phyloP scores from a whole-genome alignment of 2,797 vertebrate species.

The Coregonus sp. region DNA sequence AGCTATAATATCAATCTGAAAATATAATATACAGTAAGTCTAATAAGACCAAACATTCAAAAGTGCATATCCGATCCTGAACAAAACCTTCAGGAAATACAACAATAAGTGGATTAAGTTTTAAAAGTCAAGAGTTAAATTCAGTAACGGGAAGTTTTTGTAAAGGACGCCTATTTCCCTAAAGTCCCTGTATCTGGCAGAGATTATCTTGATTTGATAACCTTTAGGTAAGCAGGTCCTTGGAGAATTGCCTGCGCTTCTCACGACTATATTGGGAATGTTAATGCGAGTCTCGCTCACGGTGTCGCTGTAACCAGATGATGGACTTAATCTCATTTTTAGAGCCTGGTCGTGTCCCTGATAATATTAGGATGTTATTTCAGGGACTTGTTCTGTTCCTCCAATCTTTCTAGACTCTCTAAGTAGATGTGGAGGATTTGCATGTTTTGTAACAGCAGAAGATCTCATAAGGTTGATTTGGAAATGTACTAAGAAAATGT shows the following conservation, averaged over 20 bases:
- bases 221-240: conserved; percentile 49
- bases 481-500: not conserved
- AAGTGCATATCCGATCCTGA: not conserved
- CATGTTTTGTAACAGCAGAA: conserved; percentile 8
- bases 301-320: conserved; percentile 52
- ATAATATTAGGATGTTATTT: conserved; percentile 54
- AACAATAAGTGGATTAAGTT: conserved; percentile 23
- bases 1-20: not conserved
- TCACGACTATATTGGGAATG: conserved; percentile 42
- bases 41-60: not conserved
- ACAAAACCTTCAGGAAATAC: conserved; percentile 3
- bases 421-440: conserved; percentile 17
- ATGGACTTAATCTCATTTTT: conserved; percentile 57
- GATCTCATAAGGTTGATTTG: not conserved
- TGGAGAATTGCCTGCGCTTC: conserved; percentile 37
- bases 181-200: conserved; percentile 33
- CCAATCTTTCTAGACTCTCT: conserved; percentile 27
- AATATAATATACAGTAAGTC: not conserved
- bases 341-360: conserved; percentile 26
- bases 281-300: conserved; percentile 50
- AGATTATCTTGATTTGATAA: conserved; percentile 53
- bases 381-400: conserved; percentile 34
- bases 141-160: conserved; percentile 4
- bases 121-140: conserved; percentile 40
- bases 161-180: conserved; percentile 13